These are phyloP conservation scores for Procambarus clarkii DNA, from an alignment of 1,140 invertebrate species.

Conservation along the genomic window DNA sequence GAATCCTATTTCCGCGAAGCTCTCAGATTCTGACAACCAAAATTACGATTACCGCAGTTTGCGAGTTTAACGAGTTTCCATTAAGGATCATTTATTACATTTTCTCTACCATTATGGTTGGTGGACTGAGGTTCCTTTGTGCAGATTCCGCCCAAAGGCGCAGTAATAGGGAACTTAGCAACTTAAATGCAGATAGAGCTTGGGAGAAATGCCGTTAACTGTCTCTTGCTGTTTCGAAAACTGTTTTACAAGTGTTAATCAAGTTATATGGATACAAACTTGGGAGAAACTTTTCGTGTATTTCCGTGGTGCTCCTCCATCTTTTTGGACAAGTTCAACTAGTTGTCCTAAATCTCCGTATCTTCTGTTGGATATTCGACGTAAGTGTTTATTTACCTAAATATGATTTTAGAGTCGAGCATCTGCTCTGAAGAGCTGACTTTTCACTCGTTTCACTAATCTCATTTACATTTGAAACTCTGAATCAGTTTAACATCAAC, in stretches of 20 bases:
- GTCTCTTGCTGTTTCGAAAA: not conserved
- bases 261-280: not conserved
- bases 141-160: not conserved
- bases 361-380: not conserved
- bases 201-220: not conserved
- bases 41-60: conserved; percentile 6
- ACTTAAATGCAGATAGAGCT: not conserved
- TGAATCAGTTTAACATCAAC: too few relatives aligned
- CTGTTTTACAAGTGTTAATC: not conserved
- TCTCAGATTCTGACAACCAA: not conserved
- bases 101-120: not conserved
- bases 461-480: too few relatives aligned
- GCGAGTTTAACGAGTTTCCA: conserved; percentile 1
- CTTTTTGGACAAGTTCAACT: not conserved
- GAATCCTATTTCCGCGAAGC: not conserved
- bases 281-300: not conserved
- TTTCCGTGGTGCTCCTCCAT: not conserved
- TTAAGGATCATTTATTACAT: not conserved
- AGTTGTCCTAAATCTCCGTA: not conserved
- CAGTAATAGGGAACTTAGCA: not conserved
- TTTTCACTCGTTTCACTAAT: too few relatives aligned
- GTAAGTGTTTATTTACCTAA: too few relatives aligned
- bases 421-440: too few relatives aligned
- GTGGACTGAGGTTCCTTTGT: not conserved
- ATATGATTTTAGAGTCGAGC: too few relatives aligned